A percentile compares a stretch with the other conserved stretches of the same genome.
Evolutionary conservation across 37 sponge, comb jelly and placozoan genomes (phyloP).

Genomic region (Mnemiopsis leidyi): DNA sequence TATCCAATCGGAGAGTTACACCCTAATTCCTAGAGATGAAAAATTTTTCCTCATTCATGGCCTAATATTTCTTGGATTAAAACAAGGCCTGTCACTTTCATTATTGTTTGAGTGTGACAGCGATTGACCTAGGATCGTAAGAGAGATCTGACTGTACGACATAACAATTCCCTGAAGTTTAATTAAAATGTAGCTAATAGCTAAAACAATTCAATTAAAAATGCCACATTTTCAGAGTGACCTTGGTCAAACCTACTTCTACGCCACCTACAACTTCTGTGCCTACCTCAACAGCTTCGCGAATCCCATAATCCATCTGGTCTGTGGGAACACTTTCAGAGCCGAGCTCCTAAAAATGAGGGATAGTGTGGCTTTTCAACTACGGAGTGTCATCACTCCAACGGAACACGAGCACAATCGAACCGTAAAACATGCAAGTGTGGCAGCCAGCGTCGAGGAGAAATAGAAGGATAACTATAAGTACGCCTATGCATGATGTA

Average conservation of each 20-base stretch:
- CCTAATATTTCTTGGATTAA: too few species aligned
- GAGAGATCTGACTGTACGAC: too few species aligned
- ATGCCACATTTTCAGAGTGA: not conserved
- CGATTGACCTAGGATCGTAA: too few species aligned
- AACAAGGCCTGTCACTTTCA: too few species aligned
- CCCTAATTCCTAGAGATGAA: too few species aligned
- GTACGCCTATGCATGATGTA: too few species aligned
- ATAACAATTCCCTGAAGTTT: too few species aligned
- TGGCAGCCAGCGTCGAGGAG: not conserved
- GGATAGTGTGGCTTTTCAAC: not conserved
- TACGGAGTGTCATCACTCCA: not conserved
- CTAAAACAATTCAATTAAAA: not conserved
- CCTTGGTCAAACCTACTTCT: slow-evolving; percentile 15
- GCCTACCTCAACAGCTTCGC: slow-evolving; percentile 19
- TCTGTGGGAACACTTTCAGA: slow-evolving; percentile 13
- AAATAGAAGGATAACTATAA: not conserved
- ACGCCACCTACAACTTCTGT: slow-evolving; percentile 28
- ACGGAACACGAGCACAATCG: not conserved
- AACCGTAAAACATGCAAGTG: not conserved
- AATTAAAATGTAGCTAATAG: too few species aligned
- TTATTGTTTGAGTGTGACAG: too few species aligned
- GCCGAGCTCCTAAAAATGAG: not conserved
- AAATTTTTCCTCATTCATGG: too few species aligned
- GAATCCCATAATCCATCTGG: not conserved
- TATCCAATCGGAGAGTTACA: too few species aligned